Percentiles rank a stretch among this genome's conserved stretches.
Evolutionary conservation across 2,888 invertebrate genomes (phyloP).

Genomic region (Plusia festucae): DNA sequence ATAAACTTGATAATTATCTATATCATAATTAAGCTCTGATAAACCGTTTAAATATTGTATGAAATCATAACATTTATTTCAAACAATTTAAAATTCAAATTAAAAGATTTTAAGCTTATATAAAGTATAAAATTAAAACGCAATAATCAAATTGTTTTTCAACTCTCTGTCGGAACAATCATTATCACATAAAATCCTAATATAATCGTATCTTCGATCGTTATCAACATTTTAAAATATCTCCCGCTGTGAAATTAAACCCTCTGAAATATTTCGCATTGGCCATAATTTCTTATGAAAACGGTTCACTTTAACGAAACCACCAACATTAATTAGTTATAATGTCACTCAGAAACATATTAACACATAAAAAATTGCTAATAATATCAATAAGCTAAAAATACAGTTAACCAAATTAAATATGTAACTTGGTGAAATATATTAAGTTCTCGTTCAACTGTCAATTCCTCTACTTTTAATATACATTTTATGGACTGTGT

Average conservation of each 20-base stretch:
- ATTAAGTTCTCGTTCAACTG: constrained; percentile 69
- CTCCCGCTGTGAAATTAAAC: constrained; percentile 65
- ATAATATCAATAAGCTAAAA: constrained; percentile 27
- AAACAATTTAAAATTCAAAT: background rate
- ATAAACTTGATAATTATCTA: background rate
- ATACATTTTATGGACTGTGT: constrained; percentile 61
- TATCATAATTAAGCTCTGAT: background rate
- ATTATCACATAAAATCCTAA: constrained; percentile 56
- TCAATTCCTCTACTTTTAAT: constrained; percentile 69
- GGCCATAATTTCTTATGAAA: constrained; percentile 21
- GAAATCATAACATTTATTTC: background rate
- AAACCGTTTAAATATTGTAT: background rate
- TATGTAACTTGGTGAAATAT: constrained; percentile 50
- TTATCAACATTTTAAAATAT: constrained; percentile 45
- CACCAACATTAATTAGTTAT: constrained; percentile 8
- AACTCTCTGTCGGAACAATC: constrained; percentile 48
- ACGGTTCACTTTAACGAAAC: constrained; percentile 17
- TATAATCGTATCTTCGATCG: constrained; percentile 49
- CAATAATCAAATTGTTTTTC: constrained; percentile 33
- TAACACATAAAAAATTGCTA: constrained; percentile 41
- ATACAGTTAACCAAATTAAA: constrained; percentile 35
- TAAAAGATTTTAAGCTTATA: background rate
- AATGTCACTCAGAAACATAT: constrained; percentile 36
- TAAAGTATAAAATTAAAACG: constrained; percentile 40
- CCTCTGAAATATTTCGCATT: constrained; percentile 61